phyloP scores from a whole-genome alignment of 2,888 invertebrate species.

The Dendrolimus houi region DNA sequence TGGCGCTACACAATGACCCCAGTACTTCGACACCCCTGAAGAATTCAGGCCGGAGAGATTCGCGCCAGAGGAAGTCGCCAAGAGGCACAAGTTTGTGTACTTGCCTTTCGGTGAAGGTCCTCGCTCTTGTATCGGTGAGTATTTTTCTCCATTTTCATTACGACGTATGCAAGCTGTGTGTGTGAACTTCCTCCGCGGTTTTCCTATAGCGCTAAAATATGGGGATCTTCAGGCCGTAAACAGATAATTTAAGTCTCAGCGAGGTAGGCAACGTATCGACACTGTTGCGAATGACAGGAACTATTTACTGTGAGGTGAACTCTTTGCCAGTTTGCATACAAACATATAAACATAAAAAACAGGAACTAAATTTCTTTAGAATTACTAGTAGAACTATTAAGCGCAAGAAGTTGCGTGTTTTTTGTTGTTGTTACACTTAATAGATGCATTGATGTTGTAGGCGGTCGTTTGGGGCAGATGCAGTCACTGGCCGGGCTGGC shows the following conservation, averaged over 20 bases:
- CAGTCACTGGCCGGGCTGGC: constrained; percentile 54
- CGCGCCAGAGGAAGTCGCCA: constrained; percentile 25
- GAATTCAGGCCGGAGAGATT: constrained; percentile 47
- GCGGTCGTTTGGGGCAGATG: constrained; percentile 48
- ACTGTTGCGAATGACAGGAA: too few relatives aligned
- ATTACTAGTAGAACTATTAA: too few relatives aligned
- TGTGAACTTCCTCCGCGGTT: neutral
- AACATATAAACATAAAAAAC: too few relatives aligned
- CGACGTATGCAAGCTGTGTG: neutral
- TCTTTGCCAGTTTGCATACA: too few relatives aligned
- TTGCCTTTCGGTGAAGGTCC: constrained; percentile 54
- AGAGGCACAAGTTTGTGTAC: constrained; percentile 34
- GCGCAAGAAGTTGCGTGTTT: too few relatives aligned
- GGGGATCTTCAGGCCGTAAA: too few relatives aligned
- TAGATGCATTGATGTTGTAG: constrained; percentile 17
- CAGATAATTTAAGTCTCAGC: too few relatives aligned
- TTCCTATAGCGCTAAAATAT: too few relatives aligned
- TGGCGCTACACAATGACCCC: constrained; percentile 41
- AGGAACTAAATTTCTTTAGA: too few relatives aligned
- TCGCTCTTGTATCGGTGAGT: constrained; percentile 49
- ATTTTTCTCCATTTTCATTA: neutral
- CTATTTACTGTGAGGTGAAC: too few relatives aligned
- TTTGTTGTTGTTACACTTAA: too few relatives aligned
- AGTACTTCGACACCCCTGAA: constrained; percentile 35
- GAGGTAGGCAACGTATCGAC: too few relatives aligned